Base-by-base conservation (phyloP, 2,113 vertebrate genomes). In the Syrrhaptes paradoxus region DNA sequence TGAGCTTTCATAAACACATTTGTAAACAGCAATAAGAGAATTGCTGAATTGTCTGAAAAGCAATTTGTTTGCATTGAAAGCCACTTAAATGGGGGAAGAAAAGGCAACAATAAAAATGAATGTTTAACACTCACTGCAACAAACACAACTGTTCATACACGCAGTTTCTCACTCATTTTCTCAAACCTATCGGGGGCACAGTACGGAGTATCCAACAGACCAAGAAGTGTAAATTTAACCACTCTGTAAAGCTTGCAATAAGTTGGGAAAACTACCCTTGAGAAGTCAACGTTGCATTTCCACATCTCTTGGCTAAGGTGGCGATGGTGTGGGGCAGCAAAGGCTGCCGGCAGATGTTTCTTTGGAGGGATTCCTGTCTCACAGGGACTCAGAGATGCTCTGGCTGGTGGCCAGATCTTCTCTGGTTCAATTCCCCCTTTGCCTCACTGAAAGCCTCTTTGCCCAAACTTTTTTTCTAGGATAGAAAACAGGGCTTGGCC, bases 11-110 rank as follows among this genome's bases (percentile, higher is more conserved):
- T 94, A 97, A 96, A 97, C 97, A 96, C 86, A 89, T 97, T 98
- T 97, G 87, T 96, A 97, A 97, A 97, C 92, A 97, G 95, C 93
- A 96, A 97, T 97, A 97, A 93, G 70, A 95, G 96, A 96, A 97
- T 96, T 95, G 85, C 87, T 36, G 51, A 94, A 96, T 96, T 96
- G 95, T 83, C 92, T 97, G 87, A 89, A 96, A 96, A 96, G 96
- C 86, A 88, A 96, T 95, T 90, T 89, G 92, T 92, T 98, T 88
- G 90, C 68, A 58, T 11, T 94, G 78, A 95, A 89, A 96, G 93
- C 71, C 32, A 85, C 51, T 77, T 93, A 85, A 88, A 94, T n/a
- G 91, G 43, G 29, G 54, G 65, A 74, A 84, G 93, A 92, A 84
- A 87, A 92, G 51, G 51, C 43, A 92, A 85, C 55, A 75, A 89